Evolutionary conservation across 2,888 invertebrate genomes (phyloP).

Genomic region (Pharmacophagus antenor): DNA sequence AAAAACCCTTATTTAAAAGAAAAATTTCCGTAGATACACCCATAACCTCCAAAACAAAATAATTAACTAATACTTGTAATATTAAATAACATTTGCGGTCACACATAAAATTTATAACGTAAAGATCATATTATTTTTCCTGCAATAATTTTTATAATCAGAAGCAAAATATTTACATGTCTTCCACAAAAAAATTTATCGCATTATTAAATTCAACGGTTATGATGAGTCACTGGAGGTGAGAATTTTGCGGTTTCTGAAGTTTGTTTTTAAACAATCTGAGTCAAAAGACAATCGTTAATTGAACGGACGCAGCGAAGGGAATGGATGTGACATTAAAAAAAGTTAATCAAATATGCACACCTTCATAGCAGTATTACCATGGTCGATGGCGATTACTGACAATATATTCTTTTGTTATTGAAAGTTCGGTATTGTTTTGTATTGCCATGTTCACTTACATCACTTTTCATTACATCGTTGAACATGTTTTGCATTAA

Average conservation of each 20-base stretch:
- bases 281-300: conserved; percentile 47
- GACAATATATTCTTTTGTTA: not conserved
- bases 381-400: not conserved
- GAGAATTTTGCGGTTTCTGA: conserved; percentile 39
- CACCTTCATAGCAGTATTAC: not conserved
- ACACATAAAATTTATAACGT: not conserved
- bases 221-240: conserved; percentile 39
- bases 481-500: too few species aligned
- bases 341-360: conserved; percentile 4
- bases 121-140: conserved; percentile 27
- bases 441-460: too few species aligned
- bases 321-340: conserved; percentile 33
- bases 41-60: too few species aligned
- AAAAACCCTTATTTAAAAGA: too few species aligned
- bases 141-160: conserved; percentile 33
- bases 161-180: conserved; percentile 22
- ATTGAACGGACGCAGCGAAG: conserved; percentile 40
- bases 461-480: too few species aligned
- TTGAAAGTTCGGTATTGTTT: too few species aligned
- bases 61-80: too few species aligned
- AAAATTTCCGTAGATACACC: too few species aligned
- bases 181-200: conserved; percentile 34
- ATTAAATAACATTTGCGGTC: not conserved
- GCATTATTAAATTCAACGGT: conserved; percentile 36
- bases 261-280: conserved; percentile 45